These are phyloP conservation scores for Spea hammondii DNA, from an alignment of 2,797 vertebrate genomes.

Conservation along the genomic window DNA sequence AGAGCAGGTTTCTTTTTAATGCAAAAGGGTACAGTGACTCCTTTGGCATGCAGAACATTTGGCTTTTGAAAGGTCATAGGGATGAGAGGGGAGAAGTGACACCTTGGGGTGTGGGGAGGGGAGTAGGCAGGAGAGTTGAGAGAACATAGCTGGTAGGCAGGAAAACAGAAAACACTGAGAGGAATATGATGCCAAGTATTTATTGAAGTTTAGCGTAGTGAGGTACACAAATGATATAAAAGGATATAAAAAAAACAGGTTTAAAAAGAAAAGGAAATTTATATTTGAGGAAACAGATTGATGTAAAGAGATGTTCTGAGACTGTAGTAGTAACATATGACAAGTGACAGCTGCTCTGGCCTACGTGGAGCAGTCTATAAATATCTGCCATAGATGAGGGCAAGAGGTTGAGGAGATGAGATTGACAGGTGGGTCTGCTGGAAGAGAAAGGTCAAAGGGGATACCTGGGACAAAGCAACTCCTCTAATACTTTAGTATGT, in stretches of 20 bases:
- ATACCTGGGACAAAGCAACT: slow-evolving; percentile 35
- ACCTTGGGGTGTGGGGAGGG: slow-evolving; percentile 8
- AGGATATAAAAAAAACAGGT: neutral
- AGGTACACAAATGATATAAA: neutral
- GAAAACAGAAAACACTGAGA: neutral
- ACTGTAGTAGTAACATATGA: slow-evolving; percentile 13
- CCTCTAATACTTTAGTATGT: neutral
- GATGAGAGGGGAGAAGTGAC: slow-evolving; percentile 34
- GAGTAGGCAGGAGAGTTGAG: neutral
- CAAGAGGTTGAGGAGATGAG: slow-evolving; percentile 17
- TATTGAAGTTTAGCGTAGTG: neutral
- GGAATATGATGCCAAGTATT: neutral
- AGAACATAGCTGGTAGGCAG: slow-evolving; percentile 10
- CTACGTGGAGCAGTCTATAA: slow-evolving; percentile 35
- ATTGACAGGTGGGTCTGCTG: slow-evolving; percentile 43
- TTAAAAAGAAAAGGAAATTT: neutral
- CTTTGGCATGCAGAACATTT: slow-evolving; percentile 32
- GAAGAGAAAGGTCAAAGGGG: slow-evolving; percentile 45
- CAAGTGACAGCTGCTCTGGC: slow-evolving; percentile 40
- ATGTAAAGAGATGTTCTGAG: neutral
- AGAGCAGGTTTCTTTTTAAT: neutral
- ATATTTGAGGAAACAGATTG: neutral
- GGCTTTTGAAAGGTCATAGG: slow-evolving; percentile 28
- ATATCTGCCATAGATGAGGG: slow-evolving; percentile 18
- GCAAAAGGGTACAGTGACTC: slow-evolving; percentile 34